Conservation (phyloP, 2,797 vertebrate species). For the Phyllotis vaccarum region DNA sequence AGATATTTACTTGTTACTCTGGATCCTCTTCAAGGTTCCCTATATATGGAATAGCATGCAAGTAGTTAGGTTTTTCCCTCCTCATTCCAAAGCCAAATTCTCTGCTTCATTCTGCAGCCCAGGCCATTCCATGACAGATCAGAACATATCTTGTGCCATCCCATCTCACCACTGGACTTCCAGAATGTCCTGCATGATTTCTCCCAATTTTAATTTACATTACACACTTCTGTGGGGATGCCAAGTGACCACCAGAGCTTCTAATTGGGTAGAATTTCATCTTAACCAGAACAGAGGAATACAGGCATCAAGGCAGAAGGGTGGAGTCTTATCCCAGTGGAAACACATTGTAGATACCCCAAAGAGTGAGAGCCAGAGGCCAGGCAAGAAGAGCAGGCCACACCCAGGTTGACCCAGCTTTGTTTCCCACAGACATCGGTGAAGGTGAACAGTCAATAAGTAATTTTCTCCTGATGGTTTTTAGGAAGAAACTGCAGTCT, state of each 20-base stretch:
- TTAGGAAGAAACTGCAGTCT: neutral
- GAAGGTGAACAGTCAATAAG: accelerated
- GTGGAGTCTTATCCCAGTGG: neutral
- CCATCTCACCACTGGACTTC: neutral
- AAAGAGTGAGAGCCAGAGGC: neutral
- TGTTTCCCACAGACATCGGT: accelerated
- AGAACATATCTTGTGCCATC: neutral
- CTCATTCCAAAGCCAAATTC: neutral
- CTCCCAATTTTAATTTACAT: neutral
- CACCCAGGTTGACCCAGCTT: neutral
- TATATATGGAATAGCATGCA: neutral
- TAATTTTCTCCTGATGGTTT: neutral
- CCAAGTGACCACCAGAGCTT: neutral
- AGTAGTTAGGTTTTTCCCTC: neutral
- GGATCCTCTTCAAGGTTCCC: neutral
- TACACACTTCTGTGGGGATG: neutral
- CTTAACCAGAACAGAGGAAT: neutral
- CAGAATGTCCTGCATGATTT: neutral
- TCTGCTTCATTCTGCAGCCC: neutral
- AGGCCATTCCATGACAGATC: neutral
- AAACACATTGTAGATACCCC: neutral
- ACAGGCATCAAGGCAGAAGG: too few species aligned
- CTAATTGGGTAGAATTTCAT: neutral
- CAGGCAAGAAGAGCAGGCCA: accelerated
- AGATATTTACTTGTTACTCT: neutral